These are phyloP conservation scores for Poeciliopsis prolifica DNA, from an alignment of 2,113 vertebrate genomes.

Conservation along the genomic window DNA sequence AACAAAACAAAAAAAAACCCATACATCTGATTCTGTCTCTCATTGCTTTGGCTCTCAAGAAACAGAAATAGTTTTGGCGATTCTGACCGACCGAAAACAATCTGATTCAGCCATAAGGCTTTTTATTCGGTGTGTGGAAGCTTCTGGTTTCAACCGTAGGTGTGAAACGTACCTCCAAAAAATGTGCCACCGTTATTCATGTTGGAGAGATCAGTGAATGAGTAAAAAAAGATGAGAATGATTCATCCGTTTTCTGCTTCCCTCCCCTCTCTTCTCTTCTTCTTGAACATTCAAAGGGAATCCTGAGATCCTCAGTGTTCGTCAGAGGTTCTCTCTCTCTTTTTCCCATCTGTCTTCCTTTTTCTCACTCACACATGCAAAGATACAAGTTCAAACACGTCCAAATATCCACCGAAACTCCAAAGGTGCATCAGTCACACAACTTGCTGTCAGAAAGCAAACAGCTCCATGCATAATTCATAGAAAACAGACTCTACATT, in stretches of 20 bases:
- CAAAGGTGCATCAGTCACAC: neutral
- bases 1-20: too few relatives aligned
- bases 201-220: constrained; percentile 16
- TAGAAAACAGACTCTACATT: constrained; percentile 35
- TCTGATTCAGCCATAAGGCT: too few relatives aligned
- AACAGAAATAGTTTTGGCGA: too few relatives aligned
- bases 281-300: constrained; percentile 56
- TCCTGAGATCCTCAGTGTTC: constrained; percentile 30
- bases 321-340: constrained; percentile 33
- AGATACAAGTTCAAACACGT: constrained; percentile 7
- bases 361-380: neutral
- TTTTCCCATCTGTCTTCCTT: constrained; percentile 26
- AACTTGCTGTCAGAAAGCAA: neutral
- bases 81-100: too few relatives aligned
- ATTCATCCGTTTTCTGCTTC: constrained; percentile 23
- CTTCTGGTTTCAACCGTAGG: neutral
- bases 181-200: neutral
- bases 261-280: constrained; percentile 4
- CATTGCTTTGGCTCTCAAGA: too few relatives aligned
- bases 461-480: constrained; percentile 48
- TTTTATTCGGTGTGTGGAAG: too few relatives aligned
- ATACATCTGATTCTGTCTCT: too few relatives aligned
- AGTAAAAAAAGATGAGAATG: constrained; percentile 12
- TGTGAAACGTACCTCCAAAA: neutral
- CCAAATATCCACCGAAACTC: constrained; percentile 20